A percentile compares a stretch with the other conserved stretches of the same genome.
Conservation (phyloP, 2,797 vertebrate genomes). For the Falco novaeseelandiae region DNA sequence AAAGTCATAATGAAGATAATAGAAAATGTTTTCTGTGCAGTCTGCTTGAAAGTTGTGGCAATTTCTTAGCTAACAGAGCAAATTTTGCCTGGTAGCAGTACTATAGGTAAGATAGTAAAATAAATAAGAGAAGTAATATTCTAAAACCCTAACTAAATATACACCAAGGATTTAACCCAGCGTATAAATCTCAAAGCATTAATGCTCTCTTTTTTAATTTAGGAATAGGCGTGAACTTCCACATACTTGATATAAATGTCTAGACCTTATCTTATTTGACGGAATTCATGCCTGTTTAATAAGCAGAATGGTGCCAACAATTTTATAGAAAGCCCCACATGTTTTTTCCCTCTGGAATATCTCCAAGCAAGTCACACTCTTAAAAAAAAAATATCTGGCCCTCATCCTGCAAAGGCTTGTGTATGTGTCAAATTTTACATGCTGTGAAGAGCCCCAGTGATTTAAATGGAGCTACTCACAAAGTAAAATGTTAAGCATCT, state of each 20-base stretch:
- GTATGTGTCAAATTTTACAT: conserved; percentile 11
- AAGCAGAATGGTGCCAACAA: conserved; percentile 23
- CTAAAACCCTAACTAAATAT: neutral
- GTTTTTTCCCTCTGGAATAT: neutral
- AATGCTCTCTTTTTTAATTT: neutral
- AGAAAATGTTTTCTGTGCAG: conserved; percentile 50
- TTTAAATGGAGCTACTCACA: neutral
- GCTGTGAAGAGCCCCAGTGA: conserved; percentile 17
- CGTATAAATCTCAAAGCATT: neutral
- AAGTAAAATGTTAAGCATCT: neutral
- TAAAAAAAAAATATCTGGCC: neutral
- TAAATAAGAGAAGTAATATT: conserved; percentile 9
- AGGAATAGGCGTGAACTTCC: neutral
- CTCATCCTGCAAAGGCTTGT: conserved; percentile 18
- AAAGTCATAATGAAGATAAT: conserved; percentile 52
- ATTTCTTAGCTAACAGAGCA: conserved; percentile 42
- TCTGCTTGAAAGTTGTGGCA: neutral
- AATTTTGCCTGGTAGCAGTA: conserved; percentile 48
- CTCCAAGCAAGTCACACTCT: conserved; percentile 41
- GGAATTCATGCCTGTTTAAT: conserved; percentile 23
- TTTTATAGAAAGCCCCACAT: conserved; percentile 7
- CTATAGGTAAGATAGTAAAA: neutral
- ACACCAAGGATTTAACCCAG: neutral
- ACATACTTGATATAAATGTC: neutral
- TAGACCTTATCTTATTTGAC: conserved; percentile 42